Conservation (phyloP, 2,113 vertebrate species). For the Amphiprion ocellaris region DNA sequence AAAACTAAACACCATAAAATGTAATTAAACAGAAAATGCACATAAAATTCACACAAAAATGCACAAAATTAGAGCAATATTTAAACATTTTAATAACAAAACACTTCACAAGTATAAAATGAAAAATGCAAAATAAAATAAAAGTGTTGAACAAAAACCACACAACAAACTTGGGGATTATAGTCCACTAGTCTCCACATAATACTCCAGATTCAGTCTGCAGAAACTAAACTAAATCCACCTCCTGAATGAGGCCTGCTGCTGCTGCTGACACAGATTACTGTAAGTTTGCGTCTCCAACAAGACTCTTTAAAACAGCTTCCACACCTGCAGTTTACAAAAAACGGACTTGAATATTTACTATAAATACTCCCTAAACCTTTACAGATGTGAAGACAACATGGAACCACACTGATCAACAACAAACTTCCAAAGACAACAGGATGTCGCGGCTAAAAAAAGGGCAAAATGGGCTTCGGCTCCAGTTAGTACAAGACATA, state of each 20-base stretch:
- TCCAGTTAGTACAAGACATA: background rate
- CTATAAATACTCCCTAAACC: background rate
- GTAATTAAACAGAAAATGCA: background rate
- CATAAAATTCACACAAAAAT: background rate
- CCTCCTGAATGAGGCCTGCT: background rate
- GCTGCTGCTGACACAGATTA: background rate
- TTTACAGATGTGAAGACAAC: background rate
- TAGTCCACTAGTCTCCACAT: background rate
- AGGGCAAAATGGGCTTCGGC: constrained; percentile 1
- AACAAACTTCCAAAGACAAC: background rate
- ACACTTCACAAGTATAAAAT: too few species aligned
- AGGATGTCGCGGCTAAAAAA: constrained; percentile 27
- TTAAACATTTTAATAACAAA: too few species aligned
- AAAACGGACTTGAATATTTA: background rate
- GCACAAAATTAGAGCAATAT: background rate
- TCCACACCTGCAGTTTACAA: background rate
- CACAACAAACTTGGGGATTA: too few species aligned
- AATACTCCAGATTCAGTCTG: background rate
- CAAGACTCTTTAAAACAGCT: background rate
- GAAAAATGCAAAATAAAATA: background rate
- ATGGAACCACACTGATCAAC: background rate
- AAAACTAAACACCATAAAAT: background rate
- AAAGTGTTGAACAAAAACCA: background rate
- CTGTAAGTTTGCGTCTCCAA: too few species aligned
- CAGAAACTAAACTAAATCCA: too few species aligned